A percentile compares a stretch with the other conserved stretches of the same genome.
phyloP scores from a whole-genome alignment of 2,797 vertebrate species.

The Zalophus californianus region DNA sequence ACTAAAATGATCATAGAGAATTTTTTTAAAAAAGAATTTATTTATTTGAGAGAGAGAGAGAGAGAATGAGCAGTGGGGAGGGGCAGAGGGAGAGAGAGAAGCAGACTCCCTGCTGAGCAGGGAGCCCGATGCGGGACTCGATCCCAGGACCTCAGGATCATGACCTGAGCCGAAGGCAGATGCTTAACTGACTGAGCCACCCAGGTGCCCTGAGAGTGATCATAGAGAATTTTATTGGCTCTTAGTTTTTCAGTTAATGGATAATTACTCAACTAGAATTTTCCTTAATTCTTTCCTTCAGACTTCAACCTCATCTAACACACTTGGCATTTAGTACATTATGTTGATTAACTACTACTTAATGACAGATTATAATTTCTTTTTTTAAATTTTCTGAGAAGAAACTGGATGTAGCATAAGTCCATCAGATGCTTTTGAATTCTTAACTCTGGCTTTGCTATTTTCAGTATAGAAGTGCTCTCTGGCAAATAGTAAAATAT shows the following conservation, averaged over 20 bases:
- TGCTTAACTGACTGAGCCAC: too few species aligned
- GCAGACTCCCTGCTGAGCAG: too few species aligned
- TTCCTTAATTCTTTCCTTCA: constrained; percentile 45
- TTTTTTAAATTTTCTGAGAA: background rate
- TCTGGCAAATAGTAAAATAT: background rate
- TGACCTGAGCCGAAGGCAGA: too few species aligned
- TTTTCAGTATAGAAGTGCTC: background rate
- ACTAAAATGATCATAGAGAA: background rate
- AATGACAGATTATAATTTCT: background rate
- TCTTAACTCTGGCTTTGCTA: background rate
- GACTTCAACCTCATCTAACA: background rate
- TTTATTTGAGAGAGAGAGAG: too few species aligned
- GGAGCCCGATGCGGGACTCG: too few species aligned
- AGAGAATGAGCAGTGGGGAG: too few species aligned
- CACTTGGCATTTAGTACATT: background rate
- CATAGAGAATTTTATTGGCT: background rate
- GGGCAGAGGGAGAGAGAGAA: too few species aligned
- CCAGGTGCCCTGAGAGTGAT: background rate
- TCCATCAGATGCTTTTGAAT: background rate
- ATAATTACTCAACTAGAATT: constrained; percentile 29
- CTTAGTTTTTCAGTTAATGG: constrained; percentile 2
- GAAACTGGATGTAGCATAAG: background rate
- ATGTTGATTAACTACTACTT: background rate
- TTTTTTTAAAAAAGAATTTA: too few species aligned
- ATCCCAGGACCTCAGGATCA: too few species aligned